Evolutionary conservation across 2,797 vertebrate species (phyloP), one percentile per base, ranked within the genome.

Genomic region (Remorina albescens): DNA sequence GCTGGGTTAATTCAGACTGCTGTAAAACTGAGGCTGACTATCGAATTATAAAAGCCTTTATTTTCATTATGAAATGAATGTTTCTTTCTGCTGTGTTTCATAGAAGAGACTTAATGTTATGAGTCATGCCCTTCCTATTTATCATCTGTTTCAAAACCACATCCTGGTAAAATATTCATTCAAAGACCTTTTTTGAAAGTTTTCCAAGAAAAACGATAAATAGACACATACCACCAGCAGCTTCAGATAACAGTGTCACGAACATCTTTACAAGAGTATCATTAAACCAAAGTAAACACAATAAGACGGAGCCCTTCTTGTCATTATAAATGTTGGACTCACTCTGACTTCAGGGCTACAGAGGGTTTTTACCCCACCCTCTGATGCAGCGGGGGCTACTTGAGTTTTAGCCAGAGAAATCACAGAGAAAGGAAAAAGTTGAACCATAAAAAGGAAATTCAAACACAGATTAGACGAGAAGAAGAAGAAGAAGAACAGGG

Each of bases 161-260:
- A 16, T 1, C 11, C 16, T 28, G 4, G 1, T 63, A 16, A 47
- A 56, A 25, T 16, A 18, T 30, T 63, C 4, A 30, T 18, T 47
- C 6, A 51, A 15, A 23, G 12, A 18, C 11, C 30, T 30, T 51
- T 51, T 32, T 50, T 0, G 12, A 2, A 1, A 34, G 50, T 42
- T 51, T 69, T 51, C 39, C 49, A 51, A n/a, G 30, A 65, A 46
- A 34, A 46, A 46, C 36, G 55, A 39, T 64, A 67, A 63, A 53
- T 15, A 47, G 60, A n/a, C 21, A 39, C 34, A 26, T 32, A 44
- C 28, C 0, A 2, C 34, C 18, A 26, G 56, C 30, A 49, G 34
- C 37, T 42, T 42, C 6, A 30, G 53, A 54, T 21, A 58, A 41
- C n/a, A 6, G 15, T n/a, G n/a, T 25, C 21, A 8, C 8, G 13